Conservation (phyloP, 2,113 vertebrate species). For the Epinephelus lanceolatus region DNA sequence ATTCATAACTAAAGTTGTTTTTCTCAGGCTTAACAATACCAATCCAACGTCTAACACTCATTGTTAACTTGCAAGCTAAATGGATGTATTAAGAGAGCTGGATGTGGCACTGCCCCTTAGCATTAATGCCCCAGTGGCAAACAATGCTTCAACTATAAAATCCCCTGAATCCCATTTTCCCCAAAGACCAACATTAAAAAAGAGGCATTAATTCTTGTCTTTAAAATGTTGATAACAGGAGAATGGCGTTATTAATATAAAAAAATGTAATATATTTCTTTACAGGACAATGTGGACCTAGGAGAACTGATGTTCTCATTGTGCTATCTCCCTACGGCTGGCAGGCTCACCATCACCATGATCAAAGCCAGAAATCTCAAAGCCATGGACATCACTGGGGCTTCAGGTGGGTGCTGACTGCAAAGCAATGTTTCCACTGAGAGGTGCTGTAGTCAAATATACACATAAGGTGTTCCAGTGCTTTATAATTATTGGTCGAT, state of each 20-base stretch:
- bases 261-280: neutral
- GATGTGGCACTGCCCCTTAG: too few species aligned
- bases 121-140: neutral
- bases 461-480: neutral
- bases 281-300: conserved; percentile 96
- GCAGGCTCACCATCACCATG: conserved; percentile 97
- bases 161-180: too few species aligned
- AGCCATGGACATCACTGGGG: conserved; percentile 99
- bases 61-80: neutral
- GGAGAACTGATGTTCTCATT: conserved; percentile 99
- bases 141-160: neutral
- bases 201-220: neutral
- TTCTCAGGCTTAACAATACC: neutral
- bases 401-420: conserved; percentile 84
- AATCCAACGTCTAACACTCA: neutral
- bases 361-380: conserved; percentile 99
- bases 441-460: neutral
- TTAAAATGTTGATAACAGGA: neutral
- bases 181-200: neutral
- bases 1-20: neutral
- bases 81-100: too few species aligned
- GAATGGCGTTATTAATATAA: neutral
- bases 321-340: conserved; percentile 98
- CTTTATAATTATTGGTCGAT: neutral
- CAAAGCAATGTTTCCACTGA: neutral